Conservation (phyloP, 1,140 invertebrate species). For the Calycopis cecrops region DNA sequence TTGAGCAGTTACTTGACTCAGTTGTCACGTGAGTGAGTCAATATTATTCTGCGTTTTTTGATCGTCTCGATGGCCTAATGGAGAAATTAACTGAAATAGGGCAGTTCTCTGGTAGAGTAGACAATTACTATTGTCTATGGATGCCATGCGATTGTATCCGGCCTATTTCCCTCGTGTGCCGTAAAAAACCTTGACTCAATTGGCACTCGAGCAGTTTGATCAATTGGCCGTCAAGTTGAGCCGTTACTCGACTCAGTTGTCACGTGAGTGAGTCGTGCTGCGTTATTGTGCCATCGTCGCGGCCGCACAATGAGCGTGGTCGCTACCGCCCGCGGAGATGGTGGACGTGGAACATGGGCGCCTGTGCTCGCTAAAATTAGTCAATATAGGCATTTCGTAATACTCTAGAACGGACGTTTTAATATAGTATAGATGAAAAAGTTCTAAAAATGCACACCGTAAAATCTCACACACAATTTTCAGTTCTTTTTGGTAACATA, state of each 20-base stretch:
- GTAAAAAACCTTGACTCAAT: too few relatives aligned
- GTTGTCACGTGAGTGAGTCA: background rate
- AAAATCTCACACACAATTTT: background rate
- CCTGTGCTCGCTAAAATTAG: constrained; percentile 46
- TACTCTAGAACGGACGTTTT: background rate
- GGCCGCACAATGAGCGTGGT: constrained; percentile 35
- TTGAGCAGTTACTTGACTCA: constrained; percentile 4
- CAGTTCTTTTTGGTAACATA: background rate
- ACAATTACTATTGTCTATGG: too few relatives aligned
- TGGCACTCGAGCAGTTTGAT: background rate
- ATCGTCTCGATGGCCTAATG: too few relatives aligned
- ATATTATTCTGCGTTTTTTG: too few relatives aligned
- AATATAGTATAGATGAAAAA: background rate
- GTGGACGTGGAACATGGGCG: constrained; percentile 59
- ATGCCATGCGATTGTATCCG: too few relatives aligned
- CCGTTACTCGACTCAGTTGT: constrained; percentile 8
- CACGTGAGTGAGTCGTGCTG: background rate
- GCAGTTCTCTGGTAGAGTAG: too few relatives aligned
- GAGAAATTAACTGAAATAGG: too few relatives aligned
- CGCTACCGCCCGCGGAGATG: constrained; percentile 48
- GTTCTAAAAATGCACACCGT: background rate
- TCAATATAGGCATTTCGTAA: constrained; percentile 22
- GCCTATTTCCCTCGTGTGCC: too few relatives aligned
- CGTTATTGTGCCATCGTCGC: background rate
- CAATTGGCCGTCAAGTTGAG: constrained; percentile 1